Evolutionary conservation across 2,888 invertebrate species (phyloP), one percentile per base, ranked within the genome.

Genomic region (Drosophila meridionalis): DNA sequence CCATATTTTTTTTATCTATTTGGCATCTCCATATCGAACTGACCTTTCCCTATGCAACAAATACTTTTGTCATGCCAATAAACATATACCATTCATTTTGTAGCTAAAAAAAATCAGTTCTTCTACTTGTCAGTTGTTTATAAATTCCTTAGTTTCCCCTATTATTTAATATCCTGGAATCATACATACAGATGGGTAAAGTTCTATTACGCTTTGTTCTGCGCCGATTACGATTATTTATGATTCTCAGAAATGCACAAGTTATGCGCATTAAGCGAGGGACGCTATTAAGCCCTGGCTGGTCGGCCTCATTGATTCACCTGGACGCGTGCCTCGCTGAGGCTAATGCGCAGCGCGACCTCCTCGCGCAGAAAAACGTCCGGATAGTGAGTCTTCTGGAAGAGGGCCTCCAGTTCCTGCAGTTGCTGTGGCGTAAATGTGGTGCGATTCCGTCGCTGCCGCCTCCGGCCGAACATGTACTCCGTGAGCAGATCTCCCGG

Each of bases 361-460:
- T 98, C 98, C 93, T 98, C 98, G 83, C 98, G 95, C 75, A 93
- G 80, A 69, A 93, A 93, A 30, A 98, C 98, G 91, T 98, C 98
- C 7, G 98, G 98, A 92, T 98, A 98, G 91, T 98, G 98, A 0
- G 98, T 98, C 93, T 98, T 97, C 93, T 98, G 97, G 93, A 98
- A 98, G 30, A 98, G 94, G 0, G 97, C 96, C 92, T 98, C 98
- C 89, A 98, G 93, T 91, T 98, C 98, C 91, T 97, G 97, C 56
- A 98, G 94, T 93, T 98, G 98, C 92, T 98, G 98, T 1, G 98
- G 98, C 36, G 98, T 98, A 92, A 98, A 98, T 0, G 98, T 98
- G 9, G 98, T 98, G 40, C 98, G 94, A 93, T 98, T 98, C 73
- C 98, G 95, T 71, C 98, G 95, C 95, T 98, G 96, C 82, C 98